phyloP scores from a whole-genome alignment of 2,113 vertebrate genomes.

The Galeopterus variegatus region DNA sequence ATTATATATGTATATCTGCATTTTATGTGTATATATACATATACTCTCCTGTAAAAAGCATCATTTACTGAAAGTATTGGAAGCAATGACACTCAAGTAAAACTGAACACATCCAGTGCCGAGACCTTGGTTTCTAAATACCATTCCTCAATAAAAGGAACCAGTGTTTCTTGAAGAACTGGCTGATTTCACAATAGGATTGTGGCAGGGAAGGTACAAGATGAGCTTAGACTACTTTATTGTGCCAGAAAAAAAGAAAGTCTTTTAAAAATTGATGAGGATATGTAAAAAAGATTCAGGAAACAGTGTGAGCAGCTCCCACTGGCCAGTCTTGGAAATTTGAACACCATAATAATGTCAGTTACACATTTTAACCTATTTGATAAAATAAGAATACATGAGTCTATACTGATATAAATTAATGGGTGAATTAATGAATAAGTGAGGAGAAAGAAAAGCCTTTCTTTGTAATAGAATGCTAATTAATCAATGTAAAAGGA shows the following conservation, averaged over 20 bases:
- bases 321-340: background rate
- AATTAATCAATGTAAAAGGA: background rate
- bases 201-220: background rate
- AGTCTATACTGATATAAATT: background rate
- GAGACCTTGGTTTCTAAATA: background rate
- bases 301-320: background rate
- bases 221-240: background rate
- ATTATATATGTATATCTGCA: background rate
- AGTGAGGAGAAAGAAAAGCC: background rate
- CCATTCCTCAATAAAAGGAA: background rate
- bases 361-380: background rate
- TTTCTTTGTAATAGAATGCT: background rate
- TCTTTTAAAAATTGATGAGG: background rate
- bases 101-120: background rate
- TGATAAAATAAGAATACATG: background rate
- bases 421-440: background rate
- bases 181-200: background rate
- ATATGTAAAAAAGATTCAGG: background rate
- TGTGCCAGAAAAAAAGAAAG: background rate
- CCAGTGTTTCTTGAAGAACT: background rate
- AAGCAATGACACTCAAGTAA: background rate
- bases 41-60: background rate
- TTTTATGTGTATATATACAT: background rate
- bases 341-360: background rate
- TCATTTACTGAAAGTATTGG: background rate